phyloP scores from a whole-genome alignment of 1,140 invertebrate genomes.

The Brachionus manjavacas region DNA sequence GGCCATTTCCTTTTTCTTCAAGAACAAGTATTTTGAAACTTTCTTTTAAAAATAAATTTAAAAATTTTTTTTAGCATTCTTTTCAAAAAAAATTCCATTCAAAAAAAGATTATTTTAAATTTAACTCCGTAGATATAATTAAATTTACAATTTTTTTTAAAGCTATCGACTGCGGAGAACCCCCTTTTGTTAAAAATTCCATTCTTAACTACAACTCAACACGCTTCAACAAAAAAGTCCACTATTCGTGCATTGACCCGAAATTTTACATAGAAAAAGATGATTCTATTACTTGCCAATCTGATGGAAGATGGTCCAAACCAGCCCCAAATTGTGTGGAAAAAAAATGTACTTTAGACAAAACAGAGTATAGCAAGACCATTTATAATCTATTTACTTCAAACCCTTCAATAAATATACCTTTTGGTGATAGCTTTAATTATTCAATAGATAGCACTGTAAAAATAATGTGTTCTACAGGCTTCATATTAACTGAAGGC shows the following conservation, averaged over 20 bases:
- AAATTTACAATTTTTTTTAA: background rate
- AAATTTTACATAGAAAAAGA: background rate
- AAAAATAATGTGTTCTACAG: background rate
- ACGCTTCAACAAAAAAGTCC: background rate
- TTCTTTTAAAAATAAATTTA: too few relatives aligned
- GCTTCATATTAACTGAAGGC: background rate
- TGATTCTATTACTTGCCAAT: background rate
- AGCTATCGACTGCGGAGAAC: conserved; percentile 39
- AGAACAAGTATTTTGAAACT: too few relatives aligned
- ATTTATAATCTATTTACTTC: background rate
- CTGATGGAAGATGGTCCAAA: background rate
- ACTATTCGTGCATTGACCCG: background rate
- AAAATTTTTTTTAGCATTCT: too few relatives aligned
- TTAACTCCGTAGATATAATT: too few relatives aligned
- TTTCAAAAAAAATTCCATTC: background rate
- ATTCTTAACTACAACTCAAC: background rate
- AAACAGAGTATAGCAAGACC: background rate
- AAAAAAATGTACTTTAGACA: conserved; percentile 5
- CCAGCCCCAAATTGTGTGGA: background rate
- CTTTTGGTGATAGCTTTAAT: background rate
- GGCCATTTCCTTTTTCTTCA: too few relatives aligned
- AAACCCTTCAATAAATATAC: background rate
- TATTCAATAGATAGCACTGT: conserved; percentile 7
- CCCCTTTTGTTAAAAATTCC: conserved; percentile 22
- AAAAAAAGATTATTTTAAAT: background rate